Conservation (phyloP, 2,797 vertebrate genomes). For the Apodemus agrarius region DNA sequence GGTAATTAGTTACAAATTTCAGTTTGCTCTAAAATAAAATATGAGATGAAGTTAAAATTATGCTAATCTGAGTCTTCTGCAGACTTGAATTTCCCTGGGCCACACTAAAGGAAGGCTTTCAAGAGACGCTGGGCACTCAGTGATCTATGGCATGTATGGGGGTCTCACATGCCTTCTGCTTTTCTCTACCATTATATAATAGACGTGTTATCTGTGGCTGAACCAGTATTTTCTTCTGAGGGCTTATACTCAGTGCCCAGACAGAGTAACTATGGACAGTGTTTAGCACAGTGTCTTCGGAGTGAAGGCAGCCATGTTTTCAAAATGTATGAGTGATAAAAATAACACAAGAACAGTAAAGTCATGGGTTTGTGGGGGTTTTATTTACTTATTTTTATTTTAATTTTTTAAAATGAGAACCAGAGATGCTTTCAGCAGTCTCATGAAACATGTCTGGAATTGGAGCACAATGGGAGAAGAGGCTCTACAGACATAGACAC, state of each 20-base stretch:
- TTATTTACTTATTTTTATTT: neutral
- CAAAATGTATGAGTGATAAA: neutral
- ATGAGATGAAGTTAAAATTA: neutral
- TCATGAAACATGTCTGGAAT: neutral
- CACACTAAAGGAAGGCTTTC: neutral
- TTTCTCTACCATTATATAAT: neutral
- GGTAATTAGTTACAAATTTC: neutral
- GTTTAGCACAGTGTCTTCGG: neutral
- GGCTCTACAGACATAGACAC: neutral
- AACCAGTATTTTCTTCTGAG: neutral
- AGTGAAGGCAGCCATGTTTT: neutral
- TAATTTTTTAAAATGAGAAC: neutral
- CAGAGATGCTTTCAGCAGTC: neutral
- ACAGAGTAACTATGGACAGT: neutral
- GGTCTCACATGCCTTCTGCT: neutral
- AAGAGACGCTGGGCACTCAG: neutral
- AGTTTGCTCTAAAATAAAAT: slow-evolving; percentile 18
- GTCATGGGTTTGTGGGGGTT: neutral
- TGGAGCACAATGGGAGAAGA: neutral
- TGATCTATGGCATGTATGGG: neutral
- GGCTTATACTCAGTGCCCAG: neutral
- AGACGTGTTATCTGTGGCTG: neutral
- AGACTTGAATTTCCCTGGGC: neutral
- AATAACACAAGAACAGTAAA: neutral
- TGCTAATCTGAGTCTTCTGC: neutral